Evolutionary conservation across 2,113 vertebrate genomes (phyloP), one percentile per base, ranked within the genome.

Genomic region (Zapus hudsonius): DNA sequence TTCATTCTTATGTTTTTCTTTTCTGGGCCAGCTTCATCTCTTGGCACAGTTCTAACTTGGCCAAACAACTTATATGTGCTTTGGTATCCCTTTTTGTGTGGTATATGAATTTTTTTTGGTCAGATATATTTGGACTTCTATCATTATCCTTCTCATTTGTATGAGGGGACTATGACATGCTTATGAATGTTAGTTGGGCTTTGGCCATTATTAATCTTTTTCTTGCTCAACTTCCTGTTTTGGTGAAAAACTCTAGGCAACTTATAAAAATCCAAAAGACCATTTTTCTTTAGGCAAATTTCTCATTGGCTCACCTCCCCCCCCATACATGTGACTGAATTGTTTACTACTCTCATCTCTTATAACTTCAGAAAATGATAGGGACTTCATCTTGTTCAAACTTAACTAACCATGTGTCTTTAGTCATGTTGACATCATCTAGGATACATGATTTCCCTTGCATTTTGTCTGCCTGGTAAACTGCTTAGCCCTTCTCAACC

Each of bases 391-490:
- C 31, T 5, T 67, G 2, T 59, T 94, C 42, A 84, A 66, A 22
- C 5, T 3, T 83, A 55, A 76, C 8, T 2, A 12, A 76, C 76
- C 29, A 57, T 78, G 3, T 78, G 38, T 79, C 59, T 94, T 91
- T 82, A 83, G 42, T 63, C 15, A 61, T 23, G 42, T 5, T 81
- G 10, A 9, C 7, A 25, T 0, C 57, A 82, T 90, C 47, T 85
- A 78, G 69, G 91, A 78, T 73, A 25, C 15, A 5, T 17, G 76
- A 25, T 9, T 27, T n/a, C 16, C 38, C 12, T 38, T 55, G 42
- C 83, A n/a, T 23, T 87, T 92, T 92, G 36, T 36, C 82, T 94
- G 31, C 23, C 69, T 85, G 29, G 25, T 31, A 93, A 93, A 52
- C 55, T 85, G 29, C 92, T 42, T n/a, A 1, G 10, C 81, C 52